Percentiles rank a stretch among this genome's conserved stretches.
These are phyloP conservation scores for Myopa testacea DNA, from an alignment of 2,888 invertebrate species.

Conservation along the genomic window DNA sequence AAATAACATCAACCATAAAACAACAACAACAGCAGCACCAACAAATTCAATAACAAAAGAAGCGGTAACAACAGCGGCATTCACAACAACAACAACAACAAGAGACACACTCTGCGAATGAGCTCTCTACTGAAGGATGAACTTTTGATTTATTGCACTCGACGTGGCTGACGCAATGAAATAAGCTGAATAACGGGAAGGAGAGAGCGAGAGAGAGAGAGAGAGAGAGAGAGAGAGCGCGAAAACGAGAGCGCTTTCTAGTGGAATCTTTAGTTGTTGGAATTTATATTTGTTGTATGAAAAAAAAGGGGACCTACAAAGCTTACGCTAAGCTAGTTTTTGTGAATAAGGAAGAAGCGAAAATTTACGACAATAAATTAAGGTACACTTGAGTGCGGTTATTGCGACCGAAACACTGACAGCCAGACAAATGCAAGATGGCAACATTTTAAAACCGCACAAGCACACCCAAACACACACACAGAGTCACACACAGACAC, in stretches of 20 bases:
- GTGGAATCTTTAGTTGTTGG: background rate
- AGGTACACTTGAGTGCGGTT: conserved; percentile 26
- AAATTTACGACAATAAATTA: conserved; percentile 36
- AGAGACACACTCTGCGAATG: background rate
- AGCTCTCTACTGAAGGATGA: conserved; percentile 30
- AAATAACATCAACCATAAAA: background rate
- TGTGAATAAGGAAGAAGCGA: background rate
- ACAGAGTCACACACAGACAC: too few species aligned
- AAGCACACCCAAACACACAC: background rate
- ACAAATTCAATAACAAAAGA: background rate
- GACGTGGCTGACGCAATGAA: conserved; percentile 23
- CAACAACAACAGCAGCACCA: background rate
- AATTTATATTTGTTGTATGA: background rate
- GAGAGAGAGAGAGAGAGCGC: background rate
- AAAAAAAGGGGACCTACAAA: too few species aligned
- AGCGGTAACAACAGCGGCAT: background rate
- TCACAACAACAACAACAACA: background rate
- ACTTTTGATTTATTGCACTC: conserved; percentile 37
- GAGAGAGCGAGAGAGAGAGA: background rate
- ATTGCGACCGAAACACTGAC: background rate
- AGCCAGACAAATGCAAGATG: background rate
- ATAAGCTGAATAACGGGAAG: background rate
- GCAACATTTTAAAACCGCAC: background rate
- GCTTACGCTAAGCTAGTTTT: too few species aligned
- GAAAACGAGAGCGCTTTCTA: background rate